Evolutionary conservation across 2,888 invertebrate genomes (phyloP).

Genomic region (Eristalis tenax): DNA sequence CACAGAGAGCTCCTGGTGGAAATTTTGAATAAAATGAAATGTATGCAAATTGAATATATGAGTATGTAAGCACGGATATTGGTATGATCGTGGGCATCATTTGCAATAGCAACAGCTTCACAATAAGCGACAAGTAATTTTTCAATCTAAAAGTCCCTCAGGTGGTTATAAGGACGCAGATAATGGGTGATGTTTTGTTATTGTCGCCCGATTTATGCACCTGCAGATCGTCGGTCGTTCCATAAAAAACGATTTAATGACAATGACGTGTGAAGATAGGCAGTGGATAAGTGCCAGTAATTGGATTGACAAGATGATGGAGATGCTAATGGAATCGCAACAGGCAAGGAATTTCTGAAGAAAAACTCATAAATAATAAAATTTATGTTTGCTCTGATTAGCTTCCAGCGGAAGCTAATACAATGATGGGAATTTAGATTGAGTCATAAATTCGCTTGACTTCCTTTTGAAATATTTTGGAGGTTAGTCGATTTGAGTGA

Average conservation of each 20-base stretch:
- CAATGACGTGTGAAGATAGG: conserved; percentile 3
- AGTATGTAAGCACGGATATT: not conserved
- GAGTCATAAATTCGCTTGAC: not conserved
- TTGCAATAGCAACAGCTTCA: conserved; percentile 28
- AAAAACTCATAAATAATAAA: not conserved
- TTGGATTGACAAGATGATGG: not conserved
- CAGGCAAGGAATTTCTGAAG: not conserved
- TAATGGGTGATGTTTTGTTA: conserved; percentile 39
- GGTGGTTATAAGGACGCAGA: conserved; percentile 33
- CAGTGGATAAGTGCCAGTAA: conserved; percentile 27
- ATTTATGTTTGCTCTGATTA: not conserved
- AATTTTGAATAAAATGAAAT: conserved; percentile 41
- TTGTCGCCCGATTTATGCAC: not conserved
- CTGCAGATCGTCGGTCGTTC: conserved; percentile 16
- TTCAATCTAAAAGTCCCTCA: conserved; percentile 45
- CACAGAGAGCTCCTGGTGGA: not conserved
- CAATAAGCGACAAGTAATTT: conserved; percentile 51
- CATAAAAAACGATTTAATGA: conserved; percentile 8
- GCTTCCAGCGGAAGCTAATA: not conserved
- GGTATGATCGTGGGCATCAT: conserved; percentile 17
- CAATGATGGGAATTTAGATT: not conserved
- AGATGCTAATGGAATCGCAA: conserved; percentile 6
- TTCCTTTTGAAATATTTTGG: not conserved
- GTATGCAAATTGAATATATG: conserved; percentile 50
- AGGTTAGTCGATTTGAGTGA: not conserved